phyloP scores from a whole-genome alignment of 2,888 invertebrate genomes.

The Hesperia comma region DNA sequence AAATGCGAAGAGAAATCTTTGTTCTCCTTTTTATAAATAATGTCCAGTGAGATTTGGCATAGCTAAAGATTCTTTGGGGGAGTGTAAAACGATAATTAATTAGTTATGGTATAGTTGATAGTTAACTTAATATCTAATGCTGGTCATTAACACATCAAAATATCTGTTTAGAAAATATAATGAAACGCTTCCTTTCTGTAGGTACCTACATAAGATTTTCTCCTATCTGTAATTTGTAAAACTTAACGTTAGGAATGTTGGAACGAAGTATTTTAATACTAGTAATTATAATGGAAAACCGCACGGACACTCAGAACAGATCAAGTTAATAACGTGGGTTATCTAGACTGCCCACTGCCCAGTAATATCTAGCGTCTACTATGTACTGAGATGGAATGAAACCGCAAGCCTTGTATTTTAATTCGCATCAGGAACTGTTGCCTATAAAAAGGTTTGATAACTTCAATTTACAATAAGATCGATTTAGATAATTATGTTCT shows the following conservation, averaged over 20 bases:
- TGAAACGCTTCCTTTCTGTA: too few species aligned
- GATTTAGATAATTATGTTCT: too few species aligned
- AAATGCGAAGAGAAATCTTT: too few species aligned
- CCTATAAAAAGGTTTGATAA: neutral
- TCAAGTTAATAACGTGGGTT: slow-evolving; percentile 32
- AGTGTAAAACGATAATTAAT: too few species aligned
- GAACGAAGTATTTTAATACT: slow-evolving; percentile 9
- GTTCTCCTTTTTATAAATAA: too few species aligned
- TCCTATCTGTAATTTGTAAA: slow-evolving; percentile 6
- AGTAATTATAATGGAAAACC: slow-evolving; percentile 35
- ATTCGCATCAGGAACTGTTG: slow-evolving; percentile 11
- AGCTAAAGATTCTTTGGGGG: too few species aligned
- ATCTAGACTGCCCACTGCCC: slow-evolving; percentile 19
- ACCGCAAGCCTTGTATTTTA: slow-evolving; percentile 22
- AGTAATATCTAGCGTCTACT: slow-evolving; percentile 27
- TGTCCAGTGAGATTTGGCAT: too few species aligned
- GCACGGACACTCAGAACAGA: slow-evolving; percentile 23
- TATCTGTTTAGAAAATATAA: too few species aligned
- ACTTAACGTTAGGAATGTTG: slow-evolving; percentile 17
- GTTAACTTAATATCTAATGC: too few species aligned
- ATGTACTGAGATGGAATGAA: slow-evolving; percentile 28
- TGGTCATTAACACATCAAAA: too few species aligned
- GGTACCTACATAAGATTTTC: neutral
- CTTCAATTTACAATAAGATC: too few species aligned
- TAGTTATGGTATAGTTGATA: too few species aligned